Conservation (phyloP, 2,888 invertebrate species). For the Alentia gelatinosa region DNA sequence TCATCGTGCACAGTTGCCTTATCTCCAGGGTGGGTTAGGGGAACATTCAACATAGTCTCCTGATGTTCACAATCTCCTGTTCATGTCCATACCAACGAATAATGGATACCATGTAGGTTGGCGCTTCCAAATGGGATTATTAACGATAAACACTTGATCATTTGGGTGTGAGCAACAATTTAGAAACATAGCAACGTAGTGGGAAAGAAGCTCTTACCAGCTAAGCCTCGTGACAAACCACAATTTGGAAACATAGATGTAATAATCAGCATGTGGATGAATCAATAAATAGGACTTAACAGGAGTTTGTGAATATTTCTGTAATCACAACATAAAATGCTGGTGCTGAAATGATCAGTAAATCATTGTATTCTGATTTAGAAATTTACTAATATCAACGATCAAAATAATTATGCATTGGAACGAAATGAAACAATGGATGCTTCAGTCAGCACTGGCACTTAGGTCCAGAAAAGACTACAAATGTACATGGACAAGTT, state of each 20-base stretch:
- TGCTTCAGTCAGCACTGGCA: neutral
- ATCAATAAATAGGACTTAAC: neutral
- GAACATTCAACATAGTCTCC: neutral
- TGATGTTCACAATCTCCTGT: neutral
- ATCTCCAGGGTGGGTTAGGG: conserved; percentile 8
- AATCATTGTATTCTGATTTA: too few species aligned
- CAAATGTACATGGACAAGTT: neutral
- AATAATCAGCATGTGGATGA: too few species aligned
- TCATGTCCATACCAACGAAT: neutral
- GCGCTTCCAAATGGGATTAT: too few species aligned
- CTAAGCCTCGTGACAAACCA: too few species aligned
- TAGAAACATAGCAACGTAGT: too few species aligned
- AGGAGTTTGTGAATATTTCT: conserved; percentile 30
- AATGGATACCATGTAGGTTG: too few species aligned
- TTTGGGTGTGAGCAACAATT: too few species aligned
- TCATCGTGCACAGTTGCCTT: conserved; percentile 48
- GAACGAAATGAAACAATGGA: neutral
- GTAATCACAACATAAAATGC: neutral
- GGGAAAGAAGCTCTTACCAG: too few species aligned
- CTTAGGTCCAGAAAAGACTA: neutral
- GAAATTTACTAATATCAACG: neutral
- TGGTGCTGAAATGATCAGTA: neutral
- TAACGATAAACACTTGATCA: too few species aligned
- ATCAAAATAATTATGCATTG: neutral
- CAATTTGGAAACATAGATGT: too few species aligned